Evolutionary conservation across 2,113 vertebrate species (phyloP), one percentile per base, ranked within the genome.

Genomic region (Oncorhynchus kisutch): DNA sequence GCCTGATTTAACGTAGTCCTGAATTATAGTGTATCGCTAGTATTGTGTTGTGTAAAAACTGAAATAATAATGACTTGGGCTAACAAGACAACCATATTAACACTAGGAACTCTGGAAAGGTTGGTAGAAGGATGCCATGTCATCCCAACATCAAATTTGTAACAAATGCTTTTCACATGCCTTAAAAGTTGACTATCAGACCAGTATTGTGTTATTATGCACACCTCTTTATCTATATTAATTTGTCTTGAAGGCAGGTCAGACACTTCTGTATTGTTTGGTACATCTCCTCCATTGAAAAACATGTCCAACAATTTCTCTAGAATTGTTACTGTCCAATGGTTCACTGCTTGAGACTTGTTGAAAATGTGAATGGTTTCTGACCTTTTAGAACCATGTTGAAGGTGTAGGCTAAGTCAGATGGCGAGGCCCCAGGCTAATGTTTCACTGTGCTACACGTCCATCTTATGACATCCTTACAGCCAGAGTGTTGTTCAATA

Each of bases 1-100:
- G 82, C 79, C 73, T 79, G 73, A 71, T 80, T 75, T 31, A 39
- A 78, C 75, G 78, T 71, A 81, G 83, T 92, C 91, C 90, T 92
- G 88, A 91, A 92, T 90, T 79, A 77, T 59, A 82, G 79, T 79
- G 66, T 87, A 83, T 82, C 12, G 16, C 51, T 54, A 82, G 70
- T 81, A 78, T 85, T 81, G 79, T 82, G 51, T 54, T 16, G 12
- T 54, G 51, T 54, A 54, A 54, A 45, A 54, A 54, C 51, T 18
- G 3, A 48, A 74, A 70, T 8, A 20, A 72, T 75, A 12, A 25
- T 49, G 14, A 78, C 65, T 83, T 77, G 71, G 64, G 49, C 82
- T 77, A 80, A 81, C 70, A 86, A 88, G 82, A 79, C 1, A 81
- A 76, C 84, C 72, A 87, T 80, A 76, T 81, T 71, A 66, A 82